These are phyloP conservation scores for Ecdyonurus torrentis DNA, from an alignment of 2,888 invertebrate species.

Conservation along the genomic window DNA sequence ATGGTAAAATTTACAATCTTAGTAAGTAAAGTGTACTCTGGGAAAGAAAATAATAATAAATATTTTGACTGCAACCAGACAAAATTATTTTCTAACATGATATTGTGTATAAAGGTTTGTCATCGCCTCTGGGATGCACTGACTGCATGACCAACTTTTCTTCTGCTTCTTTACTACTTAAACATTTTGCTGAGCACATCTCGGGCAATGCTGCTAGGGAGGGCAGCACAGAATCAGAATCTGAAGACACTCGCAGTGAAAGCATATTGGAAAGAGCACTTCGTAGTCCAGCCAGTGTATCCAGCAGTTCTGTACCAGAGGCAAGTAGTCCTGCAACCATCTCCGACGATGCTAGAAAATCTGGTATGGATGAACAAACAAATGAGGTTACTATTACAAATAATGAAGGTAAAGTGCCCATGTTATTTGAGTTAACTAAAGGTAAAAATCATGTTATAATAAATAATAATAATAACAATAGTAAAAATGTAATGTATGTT, in stretches of 20 bases:
- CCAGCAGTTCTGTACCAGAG: neutral
- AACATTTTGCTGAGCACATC: constrained; percentile 25
- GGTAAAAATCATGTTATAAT: neutral
- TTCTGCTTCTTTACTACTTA: constrained; percentile 22
- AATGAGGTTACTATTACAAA: constrained; percentile 2
- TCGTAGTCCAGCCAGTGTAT: constrained; percentile 5
- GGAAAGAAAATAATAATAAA: no score
- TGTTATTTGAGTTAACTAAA: constrained; percentile 1
- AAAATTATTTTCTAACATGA: no score
- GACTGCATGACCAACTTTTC: constrained; percentile 21
- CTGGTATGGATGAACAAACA: constrained; percentile 2
- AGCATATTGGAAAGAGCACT: constrained; percentile 12
- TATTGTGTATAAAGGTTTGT: constrained; percentile 8
- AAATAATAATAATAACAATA: neutral
- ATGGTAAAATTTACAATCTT: no score
- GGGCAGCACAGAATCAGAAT: constrained; percentile 5
- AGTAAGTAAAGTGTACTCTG: no score
- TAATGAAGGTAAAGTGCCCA: constrained; percentile 5
- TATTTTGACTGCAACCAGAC: no score
- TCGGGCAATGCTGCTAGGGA: constrained; percentile 11
- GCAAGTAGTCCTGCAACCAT: neutral
- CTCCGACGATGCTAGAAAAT: neutral
- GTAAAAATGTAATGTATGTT: constrained; percentile 11
- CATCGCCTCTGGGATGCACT: constrained; percentile 15
- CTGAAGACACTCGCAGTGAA: constrained; percentile 10